These are phyloP conservation scores for Poeciliopsis prolifica DNA, from an alignment of 2,113 vertebrate genomes.

Conservation along the genomic window DNA sequence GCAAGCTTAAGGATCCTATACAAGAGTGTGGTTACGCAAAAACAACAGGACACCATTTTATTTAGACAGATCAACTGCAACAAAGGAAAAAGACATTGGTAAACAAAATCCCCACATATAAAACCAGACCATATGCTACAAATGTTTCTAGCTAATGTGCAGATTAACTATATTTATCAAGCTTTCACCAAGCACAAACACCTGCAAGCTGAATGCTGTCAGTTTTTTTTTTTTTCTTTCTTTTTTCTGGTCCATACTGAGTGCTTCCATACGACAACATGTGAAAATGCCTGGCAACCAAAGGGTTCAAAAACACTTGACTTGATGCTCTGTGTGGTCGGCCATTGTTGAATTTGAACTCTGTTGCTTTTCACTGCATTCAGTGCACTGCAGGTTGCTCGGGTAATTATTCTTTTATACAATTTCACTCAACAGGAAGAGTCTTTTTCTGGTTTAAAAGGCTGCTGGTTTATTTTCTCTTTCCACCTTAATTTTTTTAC, in stretches of 20 bases:
- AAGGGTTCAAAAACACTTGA: constrained; percentile 56
- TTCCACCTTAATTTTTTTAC: too few species aligned
- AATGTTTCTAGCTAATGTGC: constrained; percentile 12
- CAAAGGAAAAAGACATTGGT: neutral
- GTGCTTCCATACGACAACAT: constrained; percentile 14
- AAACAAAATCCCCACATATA: constrained; percentile 11
- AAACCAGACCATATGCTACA: neutral
- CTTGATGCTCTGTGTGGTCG: constrained; percentile 38
- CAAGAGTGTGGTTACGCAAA: constrained; percentile 21
- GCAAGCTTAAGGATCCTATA: neutral
- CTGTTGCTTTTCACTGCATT: constrained; percentile 11
- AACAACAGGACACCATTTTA: neutral
- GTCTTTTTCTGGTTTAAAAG: too few species aligned
- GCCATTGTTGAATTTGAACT: constrained; percentile 46
- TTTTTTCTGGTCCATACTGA: constrained; percentile 30
- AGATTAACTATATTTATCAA: constrained; percentile 25
- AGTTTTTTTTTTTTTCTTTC: constrained; percentile 1
- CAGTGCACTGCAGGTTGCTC: neutral
- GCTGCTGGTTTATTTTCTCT: too few species aligned
- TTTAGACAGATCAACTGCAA: constrained; percentile 18
- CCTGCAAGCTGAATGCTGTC: constrained; percentile 28
- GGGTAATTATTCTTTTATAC: neutral
- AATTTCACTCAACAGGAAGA: neutral
- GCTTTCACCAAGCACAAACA: constrained; percentile 35
- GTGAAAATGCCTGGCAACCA: constrained; percentile 54